Percentiles rank a stretch among this genome's conserved stretches.
Conservation (phyloP, 2,888 invertebrate genomes). For the Leptarthrus brevirostris region DNA sequence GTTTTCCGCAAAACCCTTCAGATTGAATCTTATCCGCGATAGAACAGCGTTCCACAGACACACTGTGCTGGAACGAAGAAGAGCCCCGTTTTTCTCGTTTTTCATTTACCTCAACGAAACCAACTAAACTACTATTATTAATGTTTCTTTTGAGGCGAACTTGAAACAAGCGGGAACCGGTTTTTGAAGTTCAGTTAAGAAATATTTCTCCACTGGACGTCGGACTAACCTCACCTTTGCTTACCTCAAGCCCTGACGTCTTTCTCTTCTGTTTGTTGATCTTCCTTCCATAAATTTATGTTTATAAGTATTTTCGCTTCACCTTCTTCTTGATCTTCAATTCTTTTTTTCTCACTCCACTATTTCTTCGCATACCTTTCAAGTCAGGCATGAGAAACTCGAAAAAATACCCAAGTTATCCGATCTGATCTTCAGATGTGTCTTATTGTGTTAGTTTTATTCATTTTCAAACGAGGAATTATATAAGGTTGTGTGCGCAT, state of each 20-base stretch:
- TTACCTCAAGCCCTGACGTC: background rate
- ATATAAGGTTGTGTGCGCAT: constrained; percentile 20
- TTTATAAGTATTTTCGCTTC: background rate
- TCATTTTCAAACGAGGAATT: background rate
- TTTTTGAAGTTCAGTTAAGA: constrained; percentile 46
- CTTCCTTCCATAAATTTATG: background rate
- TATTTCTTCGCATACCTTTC: constrained; percentile 1
- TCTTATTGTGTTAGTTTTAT: background rate
- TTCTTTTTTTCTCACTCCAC: constrained; percentile 5
- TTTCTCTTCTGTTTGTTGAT: background rate
- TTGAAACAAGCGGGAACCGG: constrained; percentile 38
- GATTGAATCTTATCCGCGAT: background rate
- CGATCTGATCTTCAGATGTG: constrained; percentile 11
- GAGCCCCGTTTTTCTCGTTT: constrained; percentile 13
- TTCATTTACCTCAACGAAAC: constrained; percentile 12
- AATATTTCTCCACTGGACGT: constrained; percentile 1
- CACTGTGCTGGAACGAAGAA: constrained; percentile 5
- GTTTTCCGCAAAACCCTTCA: constrained; percentile 28
- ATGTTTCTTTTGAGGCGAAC: constrained; percentile 37
- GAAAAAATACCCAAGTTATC: constrained; percentile 19
- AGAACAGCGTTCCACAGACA: constrained; percentile 15
- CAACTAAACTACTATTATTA: constrained; percentile 43
- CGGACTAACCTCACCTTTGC: background rate
- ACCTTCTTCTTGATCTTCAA: constrained; percentile 41
- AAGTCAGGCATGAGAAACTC: constrained; percentile 1